Conservation (phyloP, 92 coral and sea anemone genomes). For the Anthopleura xanthogrammica region DNA sequence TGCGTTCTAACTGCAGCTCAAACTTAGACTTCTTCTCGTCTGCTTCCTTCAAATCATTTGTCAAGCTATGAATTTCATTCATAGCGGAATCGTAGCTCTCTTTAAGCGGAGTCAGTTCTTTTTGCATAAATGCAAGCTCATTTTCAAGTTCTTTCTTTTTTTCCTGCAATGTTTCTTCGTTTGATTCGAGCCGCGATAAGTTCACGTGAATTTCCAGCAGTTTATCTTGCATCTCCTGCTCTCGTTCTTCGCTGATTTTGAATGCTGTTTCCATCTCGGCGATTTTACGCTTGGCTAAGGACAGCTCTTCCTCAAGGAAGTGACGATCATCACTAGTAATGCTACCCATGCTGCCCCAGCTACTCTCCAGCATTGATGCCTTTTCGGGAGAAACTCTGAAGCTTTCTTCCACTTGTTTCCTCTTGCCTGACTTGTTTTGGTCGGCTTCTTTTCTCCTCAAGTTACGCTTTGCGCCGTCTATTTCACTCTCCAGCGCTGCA, state of each 20-base stretch:
- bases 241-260: conserved; percentile 57
- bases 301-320: conserved; percentile 71
- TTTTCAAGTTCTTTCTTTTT: conserved; percentile 79
- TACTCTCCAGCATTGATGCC: conserved; percentile 55
- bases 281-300: conserved; percentile 59
- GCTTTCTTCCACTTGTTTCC: conserved; percentile 49
- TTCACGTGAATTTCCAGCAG: conserved; percentile 59
- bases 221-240: conserved; percentile 73
- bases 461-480: conserved; percentile 59
- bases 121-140: conserved; percentile 69
- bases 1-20: conserved; percentile 61
- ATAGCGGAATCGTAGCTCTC: conserved; percentile 65
- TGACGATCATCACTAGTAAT: conserved; percentile 51
- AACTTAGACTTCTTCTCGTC: conserved; percentile 52
- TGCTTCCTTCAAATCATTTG: conserved; percentile 58
- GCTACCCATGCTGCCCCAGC: conserved; percentile 53
- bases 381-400: conserved; percentile 42
- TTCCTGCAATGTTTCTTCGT: conserved; percentile 71
- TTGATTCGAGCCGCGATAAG: conserved; percentile 73
- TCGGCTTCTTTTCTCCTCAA: conserved; percentile 67
- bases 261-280: conserved; percentile 67
- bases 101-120: conserved; percentile 67
- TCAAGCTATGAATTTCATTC: conserved; percentile 64
- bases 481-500: conserved; percentile 52
- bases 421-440: conserved; percentile 43